Evolutionary conservation across 2,797 vertebrate species (phyloP).

Genomic region (Rhynchonycteris naso): DNA sequence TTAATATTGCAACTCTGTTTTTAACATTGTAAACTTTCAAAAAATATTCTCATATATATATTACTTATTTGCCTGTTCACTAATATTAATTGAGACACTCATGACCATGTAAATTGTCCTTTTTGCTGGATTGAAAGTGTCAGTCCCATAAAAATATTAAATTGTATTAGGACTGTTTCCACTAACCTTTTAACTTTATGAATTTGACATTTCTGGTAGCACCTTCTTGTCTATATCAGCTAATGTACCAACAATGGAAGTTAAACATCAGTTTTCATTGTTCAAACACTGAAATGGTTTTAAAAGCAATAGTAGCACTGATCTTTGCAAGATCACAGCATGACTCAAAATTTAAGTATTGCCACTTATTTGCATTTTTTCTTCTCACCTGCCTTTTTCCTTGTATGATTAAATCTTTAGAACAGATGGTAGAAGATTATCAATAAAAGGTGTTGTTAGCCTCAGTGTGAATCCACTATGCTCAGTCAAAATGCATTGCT

Average conservation of each 20-base stretch:
- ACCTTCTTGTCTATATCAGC: neutral
- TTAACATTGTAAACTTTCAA: neutral
- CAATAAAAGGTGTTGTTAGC: constrained; percentile 84
- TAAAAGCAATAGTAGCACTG: constrained; percentile 74
- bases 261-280: constrained; percentile 42
- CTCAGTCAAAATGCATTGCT: constrained; percentile 74
- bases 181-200: constrained; percentile 18
- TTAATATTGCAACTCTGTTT: neutral
- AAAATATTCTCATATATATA: neutral
- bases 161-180: neutral
- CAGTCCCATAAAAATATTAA: neutral
- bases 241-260: neutral
- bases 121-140: neutral
- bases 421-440: constrained; percentile 85
- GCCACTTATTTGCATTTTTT: constrained; percentile 82
- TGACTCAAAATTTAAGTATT: constrained; percentile 73
- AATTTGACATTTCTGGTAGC: constrained; percentile 42
- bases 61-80: neutral
- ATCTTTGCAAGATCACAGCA: constrained; percentile 82
- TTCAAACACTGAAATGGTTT: constrained; percentile 73
- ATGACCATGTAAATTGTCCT: neutral
- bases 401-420: constrained; percentile 86
- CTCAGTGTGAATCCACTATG: constrained; percentile 79
- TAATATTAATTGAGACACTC: neutral
- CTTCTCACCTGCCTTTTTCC: constrained; percentile 83